Evolutionary conservation across 2,113 vertebrate species (phyloP).

Genomic region (Poicephalus gulielmi): DNA sequence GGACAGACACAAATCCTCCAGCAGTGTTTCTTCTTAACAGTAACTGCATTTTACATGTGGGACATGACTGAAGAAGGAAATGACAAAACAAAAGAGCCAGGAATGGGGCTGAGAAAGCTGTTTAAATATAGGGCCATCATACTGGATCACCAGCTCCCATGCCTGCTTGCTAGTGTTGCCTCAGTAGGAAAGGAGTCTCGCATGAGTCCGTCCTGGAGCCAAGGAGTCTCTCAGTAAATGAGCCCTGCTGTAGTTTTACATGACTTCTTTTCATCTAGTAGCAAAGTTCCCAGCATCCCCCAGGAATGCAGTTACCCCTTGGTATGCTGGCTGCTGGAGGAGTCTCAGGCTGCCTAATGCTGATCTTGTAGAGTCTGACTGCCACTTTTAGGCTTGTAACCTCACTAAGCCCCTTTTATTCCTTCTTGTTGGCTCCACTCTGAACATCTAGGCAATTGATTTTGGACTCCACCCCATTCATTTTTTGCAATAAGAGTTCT

Average conservation of each 20-base stretch:
- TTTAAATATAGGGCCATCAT: background rate
- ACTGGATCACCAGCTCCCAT: background rate
- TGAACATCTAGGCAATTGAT: background rate
- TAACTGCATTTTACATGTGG: background rate
- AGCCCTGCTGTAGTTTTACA: background rate
- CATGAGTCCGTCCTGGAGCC: accelerated
- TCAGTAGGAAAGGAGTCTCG: background rate
- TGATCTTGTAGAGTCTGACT: background rate
- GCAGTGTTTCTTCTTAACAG: background rate
- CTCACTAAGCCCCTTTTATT: background rate
- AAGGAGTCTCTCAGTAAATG: no score
- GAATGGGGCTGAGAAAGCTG: background rate
- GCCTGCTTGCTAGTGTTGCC: background rate
- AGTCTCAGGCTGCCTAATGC: background rate
- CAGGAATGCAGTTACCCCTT: accelerated
- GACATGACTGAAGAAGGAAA: background rate
- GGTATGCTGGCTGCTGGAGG: accelerated
- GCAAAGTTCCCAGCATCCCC: accelerated
- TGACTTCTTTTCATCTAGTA: background rate
- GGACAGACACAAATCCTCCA: background rate
- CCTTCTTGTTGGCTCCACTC: background rate
- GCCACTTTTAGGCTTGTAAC: background rate
- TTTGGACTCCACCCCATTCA: background rate
- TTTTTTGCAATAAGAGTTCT: background rate
- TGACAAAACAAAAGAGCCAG: background rate